These are phyloP conservation scores for Hydrolagus colliei DNA, from an alignment of 2,797 vertebrate species.

Conservation along the genomic window DNA sequence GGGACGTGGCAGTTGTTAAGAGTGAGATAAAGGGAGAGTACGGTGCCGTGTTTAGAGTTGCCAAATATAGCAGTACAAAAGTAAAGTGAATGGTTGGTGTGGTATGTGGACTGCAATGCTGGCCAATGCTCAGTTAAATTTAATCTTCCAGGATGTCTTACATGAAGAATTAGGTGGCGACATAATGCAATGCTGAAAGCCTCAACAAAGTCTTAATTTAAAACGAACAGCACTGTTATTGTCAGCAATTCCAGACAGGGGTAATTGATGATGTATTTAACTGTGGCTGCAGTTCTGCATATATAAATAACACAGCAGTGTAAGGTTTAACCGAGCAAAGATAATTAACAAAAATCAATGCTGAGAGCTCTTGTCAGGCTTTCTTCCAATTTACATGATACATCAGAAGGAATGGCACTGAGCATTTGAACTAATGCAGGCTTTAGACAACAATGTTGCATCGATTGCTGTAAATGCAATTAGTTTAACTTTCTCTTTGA, in stretches of 20 bases:
- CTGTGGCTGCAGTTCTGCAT: conserved; percentile 23
- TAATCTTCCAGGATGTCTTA: conserved; percentile 18
- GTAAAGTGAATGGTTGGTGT: conserved; percentile 9
- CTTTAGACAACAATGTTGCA: conserved; percentile 21
- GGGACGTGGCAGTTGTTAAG: background rate
- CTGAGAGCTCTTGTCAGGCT: conserved; percentile 13
- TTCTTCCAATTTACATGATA: conserved; percentile 25
- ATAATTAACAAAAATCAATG: conserved; percentile 32
- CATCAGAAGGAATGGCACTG: conserved; percentile 10
- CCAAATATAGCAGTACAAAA: conserved; percentile 1
- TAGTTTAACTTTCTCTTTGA: conserved; percentile 5
- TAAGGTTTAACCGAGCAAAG: conserved; percentile 28
- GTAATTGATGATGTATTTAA: conserved; percentile 32
- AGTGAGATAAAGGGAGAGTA: background rate
- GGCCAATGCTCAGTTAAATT: conserved; percentile 29
- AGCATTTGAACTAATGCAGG: background rate
- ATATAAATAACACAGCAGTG: conserved; percentile 28
- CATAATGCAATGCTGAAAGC: conserved; percentile 30
- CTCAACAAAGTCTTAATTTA: conserved; percentile 32
- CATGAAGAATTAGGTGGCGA: conserved; percentile 28
- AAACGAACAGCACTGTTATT: conserved; percentile 31
- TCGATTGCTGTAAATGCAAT: conserved; percentile 8
- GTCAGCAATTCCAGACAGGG: conserved; percentile 30
- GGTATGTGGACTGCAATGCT: background rate
- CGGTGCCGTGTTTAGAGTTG: background rate